Percentiles rank a stretch among this genome's conserved stretches.
phyloP scores from a whole-genome alignment of 2,113 vertebrate genomes.

The Tursiops truncatus region DNA sequence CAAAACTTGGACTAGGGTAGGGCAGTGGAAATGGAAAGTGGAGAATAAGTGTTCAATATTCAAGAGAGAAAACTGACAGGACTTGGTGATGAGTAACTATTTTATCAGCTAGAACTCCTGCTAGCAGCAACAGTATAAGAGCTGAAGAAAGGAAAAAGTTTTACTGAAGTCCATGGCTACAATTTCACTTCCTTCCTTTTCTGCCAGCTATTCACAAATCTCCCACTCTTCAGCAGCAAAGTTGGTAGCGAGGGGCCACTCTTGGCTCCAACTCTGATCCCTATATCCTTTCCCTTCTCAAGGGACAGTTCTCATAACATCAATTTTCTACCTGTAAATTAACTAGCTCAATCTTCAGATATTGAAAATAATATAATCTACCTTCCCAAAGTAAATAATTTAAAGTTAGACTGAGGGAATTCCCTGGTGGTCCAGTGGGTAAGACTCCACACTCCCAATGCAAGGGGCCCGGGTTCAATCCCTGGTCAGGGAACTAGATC shows the following conservation, averaged over 20 bases:
- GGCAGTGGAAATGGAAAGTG: not conserved
- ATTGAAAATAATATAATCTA: not conserved
- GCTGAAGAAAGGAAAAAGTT: not conserved
- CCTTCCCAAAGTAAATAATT: not conserved
- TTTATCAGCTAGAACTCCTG: not conserved
- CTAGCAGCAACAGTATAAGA: not conserved
- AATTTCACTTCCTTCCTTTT: not conserved
- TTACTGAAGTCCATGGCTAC: not conserved
- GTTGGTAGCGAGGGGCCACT: not conserved
- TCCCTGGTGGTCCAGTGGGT: too few species aligned
- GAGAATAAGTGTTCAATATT: not conserved
- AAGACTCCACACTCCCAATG: too few species aligned
- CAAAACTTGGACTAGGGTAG: not conserved
- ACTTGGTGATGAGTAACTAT: not conserved
- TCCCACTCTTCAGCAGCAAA: not conserved
- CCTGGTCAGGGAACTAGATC: too few species aligned
- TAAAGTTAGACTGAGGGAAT: not conserved
- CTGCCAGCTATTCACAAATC: not conserved
- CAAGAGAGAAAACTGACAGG: not conserved
- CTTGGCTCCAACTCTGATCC: not conserved
- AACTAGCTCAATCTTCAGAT: slow-evolving; percentile 30
- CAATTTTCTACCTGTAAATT: not conserved
- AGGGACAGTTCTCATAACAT: not conserved
- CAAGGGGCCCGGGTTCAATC: too few species aligned
- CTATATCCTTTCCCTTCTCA: not conserved